Evolutionary conservation across 2,113 vertebrate genomes (phyloP).

Genomic region (Odocoileus virginianus): DNA sequence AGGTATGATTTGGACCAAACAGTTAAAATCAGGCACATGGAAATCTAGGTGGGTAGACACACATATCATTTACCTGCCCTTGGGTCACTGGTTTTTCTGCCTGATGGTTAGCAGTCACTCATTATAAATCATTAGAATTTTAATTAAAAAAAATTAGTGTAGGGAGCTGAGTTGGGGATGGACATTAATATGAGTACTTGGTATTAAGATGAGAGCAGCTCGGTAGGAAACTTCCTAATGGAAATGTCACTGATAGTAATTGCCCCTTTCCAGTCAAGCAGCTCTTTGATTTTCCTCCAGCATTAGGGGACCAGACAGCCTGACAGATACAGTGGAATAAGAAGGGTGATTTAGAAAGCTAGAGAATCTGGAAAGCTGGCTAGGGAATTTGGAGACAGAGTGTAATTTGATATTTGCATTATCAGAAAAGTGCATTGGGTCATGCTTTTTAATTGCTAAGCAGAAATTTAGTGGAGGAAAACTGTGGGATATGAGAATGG

Average conservation of each 20-base stretch:
- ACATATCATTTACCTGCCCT: background rate
- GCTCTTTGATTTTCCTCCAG: conserved; percentile 69
- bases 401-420: conserved; percentile 11
- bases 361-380: conserved; percentile 12
- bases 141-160: conserved; percentile 68
- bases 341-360: conserved; percentile 53
- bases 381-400: conserved; percentile 23
- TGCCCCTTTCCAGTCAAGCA: conserved; percentile 63
- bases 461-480: background rate
- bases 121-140: conserved; percentile 70
- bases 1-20: background rate
- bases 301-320: conserved; percentile 31
- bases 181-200: conserved; percentile 63
- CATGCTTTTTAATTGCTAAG: background rate
- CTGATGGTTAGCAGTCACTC: conserved; percentile 45
- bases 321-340: conserved; percentile 17
- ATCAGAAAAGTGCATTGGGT: background rate
- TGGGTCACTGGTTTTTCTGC: background rate
- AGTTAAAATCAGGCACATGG: background rate
- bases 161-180: conserved; percentile 43
- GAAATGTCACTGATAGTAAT: conserved; percentile 75
- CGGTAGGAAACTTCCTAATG: conserved; percentile 68
- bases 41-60: background rate
- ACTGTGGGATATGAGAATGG: background rate
- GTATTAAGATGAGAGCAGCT: conserved; percentile 72